Conservation (phyloP, 23 tunicate species). For the Phallusia fumigata region DNA sequence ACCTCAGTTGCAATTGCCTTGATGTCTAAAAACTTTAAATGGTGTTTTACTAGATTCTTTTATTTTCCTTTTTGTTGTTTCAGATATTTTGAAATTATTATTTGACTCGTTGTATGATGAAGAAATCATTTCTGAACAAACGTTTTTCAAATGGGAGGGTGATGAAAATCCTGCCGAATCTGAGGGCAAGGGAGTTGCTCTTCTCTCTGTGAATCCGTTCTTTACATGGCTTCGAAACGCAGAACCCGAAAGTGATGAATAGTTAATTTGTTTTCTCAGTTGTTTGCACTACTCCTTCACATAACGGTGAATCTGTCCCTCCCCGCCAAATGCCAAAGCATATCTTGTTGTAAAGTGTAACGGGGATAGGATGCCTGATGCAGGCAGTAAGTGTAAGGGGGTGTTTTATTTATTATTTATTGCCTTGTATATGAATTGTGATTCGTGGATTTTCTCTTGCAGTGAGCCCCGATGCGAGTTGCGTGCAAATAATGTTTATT, state of each 20-base stretch:
- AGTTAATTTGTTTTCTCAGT: not conserved
- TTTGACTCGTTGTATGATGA: constrained; percentile 42
- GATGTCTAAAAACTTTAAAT: not conserved
- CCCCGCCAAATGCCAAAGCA: not conserved
- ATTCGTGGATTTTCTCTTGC: not conserved
- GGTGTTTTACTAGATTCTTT: too few relatives aligned
- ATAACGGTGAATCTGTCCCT: not conserved
- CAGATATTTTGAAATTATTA: constrained; percentile 35
- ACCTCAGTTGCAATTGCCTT: not conserved
- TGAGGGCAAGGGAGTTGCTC: constrained; percentile 43
- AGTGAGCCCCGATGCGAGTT: not conserved
- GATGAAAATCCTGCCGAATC: constrained; percentile 21
- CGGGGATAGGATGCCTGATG: not conserved
- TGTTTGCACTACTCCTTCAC: constrained; percentile 5
- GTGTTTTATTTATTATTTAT: constrained; percentile 12
- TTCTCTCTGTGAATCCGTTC: constrained; percentile 42
- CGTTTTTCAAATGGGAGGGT: constrained; percentile 45
- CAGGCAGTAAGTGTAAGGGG: constrained; percentile 3
- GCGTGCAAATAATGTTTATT: constrained; percentile 14
- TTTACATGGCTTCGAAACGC: constrained; percentile 54
- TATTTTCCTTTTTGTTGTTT: not conserved
- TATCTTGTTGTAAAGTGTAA: not conserved
- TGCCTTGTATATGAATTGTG: constrained; percentile 13
- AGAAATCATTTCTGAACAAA: constrained; percentile 34
- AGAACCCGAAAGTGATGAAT: constrained; percentile 46